These are phyloP conservation scores for Dimorphilus gyrociliatus DNA, from an alignment of 2,888 invertebrate species.

Conservation along the genomic window DNA sequence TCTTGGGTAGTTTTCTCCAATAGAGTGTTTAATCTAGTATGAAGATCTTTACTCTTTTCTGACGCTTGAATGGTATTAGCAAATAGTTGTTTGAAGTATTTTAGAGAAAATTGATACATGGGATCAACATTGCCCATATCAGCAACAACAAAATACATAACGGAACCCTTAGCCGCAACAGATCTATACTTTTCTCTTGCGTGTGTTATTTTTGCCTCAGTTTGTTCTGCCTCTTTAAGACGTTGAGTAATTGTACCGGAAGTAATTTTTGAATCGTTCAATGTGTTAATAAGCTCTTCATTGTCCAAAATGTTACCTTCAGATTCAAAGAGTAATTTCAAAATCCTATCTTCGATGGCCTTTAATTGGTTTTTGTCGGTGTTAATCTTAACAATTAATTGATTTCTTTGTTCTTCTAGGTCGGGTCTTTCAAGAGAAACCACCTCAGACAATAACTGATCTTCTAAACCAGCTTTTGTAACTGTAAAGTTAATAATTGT, in stretches of 20 bases:
- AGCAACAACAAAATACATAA: slow-evolving; percentile 39
- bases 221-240: slow-evolving; percentile 35
- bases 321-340: slow-evolving; percentile 38
- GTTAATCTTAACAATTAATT: slow-evolving; percentile 37
- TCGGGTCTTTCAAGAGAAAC: slow-evolving; percentile 38
- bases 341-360: slow-evolving; percentile 37
- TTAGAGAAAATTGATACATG: slow-evolving; percentile 40
- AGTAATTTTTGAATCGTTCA: slow-evolving; percentile 40
- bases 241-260: slow-evolving; percentile 34
- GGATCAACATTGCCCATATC: slow-evolving; percentile 36
- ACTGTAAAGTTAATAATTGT: slow-evolving; percentile 40
- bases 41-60: slow-evolving; percentile 25
- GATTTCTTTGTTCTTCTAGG: slow-evolving; percentile 37
- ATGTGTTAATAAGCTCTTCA: slow-evolving; percentile 37
- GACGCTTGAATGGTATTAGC: slow-evolving; percentile 32
- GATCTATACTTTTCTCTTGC: slow-evolving; percentile 37
- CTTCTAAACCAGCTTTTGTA: slow-evolving; percentile 35
- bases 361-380: slow-evolving; percentile 38
- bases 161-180: slow-evolving; percentile 37
- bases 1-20: slow-evolving; percentile 28
- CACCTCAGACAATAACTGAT: slow-evolving; percentile 37
- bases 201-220: slow-evolving; percentile 34
- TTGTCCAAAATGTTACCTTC: slow-evolving; percentile 40
- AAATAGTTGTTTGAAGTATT: slow-evolving; percentile 39
- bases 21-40: slow-evolving; percentile 25